These are phyloP conservation scores for Acheta domesticus DNA, from an alignment of 2,888 invertebrate genomes.

Conservation along the genomic window DNA sequence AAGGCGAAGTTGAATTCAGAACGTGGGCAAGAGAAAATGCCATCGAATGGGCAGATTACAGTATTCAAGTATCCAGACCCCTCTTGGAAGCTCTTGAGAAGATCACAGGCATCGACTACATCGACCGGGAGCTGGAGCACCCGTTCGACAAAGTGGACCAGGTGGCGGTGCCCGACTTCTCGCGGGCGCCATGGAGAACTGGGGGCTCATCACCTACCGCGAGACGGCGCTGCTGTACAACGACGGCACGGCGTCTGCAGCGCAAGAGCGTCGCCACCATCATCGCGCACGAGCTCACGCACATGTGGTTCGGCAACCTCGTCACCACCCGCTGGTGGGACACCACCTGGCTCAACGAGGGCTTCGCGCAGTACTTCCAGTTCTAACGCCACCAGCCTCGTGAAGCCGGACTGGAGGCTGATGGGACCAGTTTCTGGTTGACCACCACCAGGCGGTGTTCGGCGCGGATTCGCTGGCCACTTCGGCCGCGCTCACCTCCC, in stretches of 20 bases:
- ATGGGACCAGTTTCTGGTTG: conserved; percentile 49
- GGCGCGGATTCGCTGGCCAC: conserved; percentile 51
- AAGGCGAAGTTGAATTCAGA: not conserved
- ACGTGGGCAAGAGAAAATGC: conserved; percentile 49
- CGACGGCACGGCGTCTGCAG: conserved; percentile 2
- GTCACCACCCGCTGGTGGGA: conserved; percentile 48
- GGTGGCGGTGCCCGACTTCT: conserved; percentile 43
- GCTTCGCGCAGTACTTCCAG: conserved; percentile 56
- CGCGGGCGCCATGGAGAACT: conserved; percentile 59
- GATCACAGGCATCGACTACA: conserved; percentile 35
- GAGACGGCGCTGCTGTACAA: conserved; percentile 11
- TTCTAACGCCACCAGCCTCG: conserved; percentile 41
- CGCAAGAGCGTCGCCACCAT: conserved; percentile 38
- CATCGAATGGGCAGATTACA: not conserved
- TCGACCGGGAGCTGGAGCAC: conserved; percentile 33
- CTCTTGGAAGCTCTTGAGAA: not conserved
- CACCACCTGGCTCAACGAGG: conserved; percentile 51
- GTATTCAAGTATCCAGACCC: not conserved
- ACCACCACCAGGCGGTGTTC: conserved; percentile 49
- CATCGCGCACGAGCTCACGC: conserved; percentile 56
- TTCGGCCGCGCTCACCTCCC: conserved; percentile 45
- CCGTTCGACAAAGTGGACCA: conserved; percentile 51
- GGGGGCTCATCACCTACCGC: conserved; percentile 63
- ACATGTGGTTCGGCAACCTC: conserved; percentile 54
- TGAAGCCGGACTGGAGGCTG: conserved; percentile 49